A percentile compares a stretch with the other conserved stretches of the same genome.
phyloP scores from a whole-genome alignment of 2,113 vertebrate genomes.

The Oreochromis aureus region DNA sequence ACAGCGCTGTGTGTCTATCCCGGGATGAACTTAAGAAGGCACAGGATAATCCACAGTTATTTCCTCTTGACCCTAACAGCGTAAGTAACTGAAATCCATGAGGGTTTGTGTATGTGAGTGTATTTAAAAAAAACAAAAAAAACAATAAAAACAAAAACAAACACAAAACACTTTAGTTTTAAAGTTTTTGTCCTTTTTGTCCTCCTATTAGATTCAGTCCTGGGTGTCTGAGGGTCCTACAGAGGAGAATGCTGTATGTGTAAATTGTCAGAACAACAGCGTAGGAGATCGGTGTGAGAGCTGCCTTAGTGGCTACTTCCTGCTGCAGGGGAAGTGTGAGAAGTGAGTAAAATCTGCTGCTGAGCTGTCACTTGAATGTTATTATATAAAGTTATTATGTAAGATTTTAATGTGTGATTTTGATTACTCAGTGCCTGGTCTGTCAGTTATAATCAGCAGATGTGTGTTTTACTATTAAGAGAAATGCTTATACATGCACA shows the following conservation, averaged over 20 bases:
- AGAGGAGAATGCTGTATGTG: constrained; percentile 83
- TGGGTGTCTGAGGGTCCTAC: constrained; percentile 84
- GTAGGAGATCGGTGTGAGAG: constrained; percentile 87
- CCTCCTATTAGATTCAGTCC: constrained; percentile 70
- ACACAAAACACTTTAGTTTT: not conserved
- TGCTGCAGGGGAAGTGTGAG: constrained; percentile 84
- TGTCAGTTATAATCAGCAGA: not conserved
- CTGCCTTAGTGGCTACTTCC: constrained; percentile 86
- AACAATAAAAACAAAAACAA: not conserved
- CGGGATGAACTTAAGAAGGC: constrained; percentile 79
- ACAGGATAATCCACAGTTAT: constrained; percentile 70
- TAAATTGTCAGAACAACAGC: constrained; percentile 89
- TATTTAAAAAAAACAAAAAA: not conserved
- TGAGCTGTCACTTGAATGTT: not conserved
- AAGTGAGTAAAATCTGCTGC: constrained; percentile 71
- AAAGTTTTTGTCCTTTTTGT: not conserved
- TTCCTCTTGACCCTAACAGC: constrained; percentile 72
- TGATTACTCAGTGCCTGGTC: not conserved
- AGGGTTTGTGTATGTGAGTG: not conserved
- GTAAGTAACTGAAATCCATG: constrained; percentile 52
- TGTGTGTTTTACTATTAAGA: not conserved
- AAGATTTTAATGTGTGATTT: not conserved
- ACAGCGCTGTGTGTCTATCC: constrained; percentile 83
- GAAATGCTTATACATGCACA: not conserved
- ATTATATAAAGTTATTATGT: not conserved